Evolutionary conservation across 2,888 invertebrate genomes (phyloP).

Genomic region (Diachrysia chrysitis): DNA sequence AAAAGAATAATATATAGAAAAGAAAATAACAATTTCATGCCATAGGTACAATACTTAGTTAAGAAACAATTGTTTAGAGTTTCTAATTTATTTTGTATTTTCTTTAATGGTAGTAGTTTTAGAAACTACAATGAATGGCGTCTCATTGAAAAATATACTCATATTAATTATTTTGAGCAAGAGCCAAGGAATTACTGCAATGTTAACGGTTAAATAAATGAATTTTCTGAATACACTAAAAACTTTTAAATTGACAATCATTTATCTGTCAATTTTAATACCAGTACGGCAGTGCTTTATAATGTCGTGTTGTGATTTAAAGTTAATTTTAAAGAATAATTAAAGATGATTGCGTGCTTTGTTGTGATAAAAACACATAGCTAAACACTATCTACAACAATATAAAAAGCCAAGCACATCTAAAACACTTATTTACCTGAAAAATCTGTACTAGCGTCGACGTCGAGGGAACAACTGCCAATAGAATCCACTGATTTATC

Average conservation of each 20-base stretch:
- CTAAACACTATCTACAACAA: constrained; percentile 53
- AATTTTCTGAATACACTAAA: not conserved
- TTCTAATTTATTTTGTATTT: not conserved
- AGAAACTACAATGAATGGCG: not conserved
- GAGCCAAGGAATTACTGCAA: not conserved
- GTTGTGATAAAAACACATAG: not conserved
- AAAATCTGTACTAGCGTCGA: constrained; percentile 93
- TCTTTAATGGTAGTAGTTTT: not conserved
- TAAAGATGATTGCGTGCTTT: not conserved
- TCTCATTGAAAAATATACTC: not conserved
- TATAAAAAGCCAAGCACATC: constrained; percentile 62
- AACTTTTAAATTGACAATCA: not conserved
- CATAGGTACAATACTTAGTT: not conserved
- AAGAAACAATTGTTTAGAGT: constrained; percentile 2
- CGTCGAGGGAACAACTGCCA: constrained; percentile 95
- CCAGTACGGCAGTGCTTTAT: not conserved
- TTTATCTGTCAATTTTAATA: not conserved
- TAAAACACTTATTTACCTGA: constrained; percentile 90
- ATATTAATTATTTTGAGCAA: not conserved
- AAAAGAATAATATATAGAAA: constrained; percentile 31
- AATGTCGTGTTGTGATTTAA: not conserved
- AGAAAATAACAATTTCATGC: constrained; percentile 40
- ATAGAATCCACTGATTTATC: constrained; percentile 95
- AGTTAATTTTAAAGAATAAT: not conserved
- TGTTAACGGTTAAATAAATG: not conserved